Conservation (phyloP, 2,113 vertebrate species). For the Podiceps cristatus region DNA sequence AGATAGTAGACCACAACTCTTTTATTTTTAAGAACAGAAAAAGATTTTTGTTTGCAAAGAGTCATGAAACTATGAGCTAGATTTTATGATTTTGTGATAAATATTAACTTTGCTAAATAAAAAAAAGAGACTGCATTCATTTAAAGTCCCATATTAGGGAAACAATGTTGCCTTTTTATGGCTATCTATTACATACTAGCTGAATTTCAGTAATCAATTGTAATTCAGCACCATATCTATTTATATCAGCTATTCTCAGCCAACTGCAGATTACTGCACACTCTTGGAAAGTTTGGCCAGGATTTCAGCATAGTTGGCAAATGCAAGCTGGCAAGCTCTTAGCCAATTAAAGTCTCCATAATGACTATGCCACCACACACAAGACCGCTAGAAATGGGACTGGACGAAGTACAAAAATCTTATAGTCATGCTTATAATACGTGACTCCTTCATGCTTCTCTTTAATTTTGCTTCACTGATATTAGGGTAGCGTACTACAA, state of each 20-base stretch:
- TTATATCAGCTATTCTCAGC: not conserved
- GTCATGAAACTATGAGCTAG: not conserved
- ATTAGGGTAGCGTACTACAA: not conserved
- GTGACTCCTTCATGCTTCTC: rapidly evolving
- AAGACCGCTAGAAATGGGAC: not conserved
- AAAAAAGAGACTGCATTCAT: not conserved
- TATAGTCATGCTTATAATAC: not conserved
- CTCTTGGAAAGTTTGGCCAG: slow-evolving; percentile 27
- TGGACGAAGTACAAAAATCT: not conserved
- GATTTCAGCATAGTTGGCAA: slow-evolving; percentile 43
- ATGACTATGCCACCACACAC: not conserved
- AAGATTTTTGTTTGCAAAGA: not conserved
- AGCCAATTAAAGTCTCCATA: slow-evolving; percentile 15
- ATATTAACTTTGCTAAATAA: not conserved
- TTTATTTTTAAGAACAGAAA: not conserved
- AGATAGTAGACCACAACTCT: not conserved
- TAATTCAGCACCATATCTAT: slow-evolving; percentile 61
- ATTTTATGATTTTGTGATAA: not conserved
- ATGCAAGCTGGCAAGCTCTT: not conserved
- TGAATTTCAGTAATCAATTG: slow-evolving; percentile 46
- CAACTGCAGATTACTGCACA: slow-evolving; percentile 11
- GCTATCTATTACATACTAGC: slow-evolving; percentile 3
- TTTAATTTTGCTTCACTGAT: not conserved
- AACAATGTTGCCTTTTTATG: slow-evolving; percentile 7
- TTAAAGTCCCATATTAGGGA: not conserved